Evolutionary conservation across 2,888 invertebrate genomes (phyloP), one percentile per base, ranked within the genome.

Genomic region (Elegia similella): DNA sequence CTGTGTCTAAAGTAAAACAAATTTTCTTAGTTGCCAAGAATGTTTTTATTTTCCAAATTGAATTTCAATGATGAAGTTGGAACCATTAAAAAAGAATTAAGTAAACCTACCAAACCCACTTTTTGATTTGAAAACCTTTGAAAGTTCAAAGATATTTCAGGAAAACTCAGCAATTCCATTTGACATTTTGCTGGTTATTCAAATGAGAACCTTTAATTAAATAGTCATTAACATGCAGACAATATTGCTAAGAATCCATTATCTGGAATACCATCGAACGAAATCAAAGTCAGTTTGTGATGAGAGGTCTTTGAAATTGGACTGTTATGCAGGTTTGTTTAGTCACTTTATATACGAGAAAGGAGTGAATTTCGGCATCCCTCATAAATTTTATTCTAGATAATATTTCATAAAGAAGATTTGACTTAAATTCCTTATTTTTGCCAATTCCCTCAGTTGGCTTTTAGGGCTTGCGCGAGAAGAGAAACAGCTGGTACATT

Each of bases 281-380:
- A 64, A 69, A 67, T 68, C 64, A 61, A 63, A 69, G 64, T 62
- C 61, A 60, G 59, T 53, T 48, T 56, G 55, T 63, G 65, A 72
- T 70, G 66, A 65, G 65, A 59, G 66, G 62, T 63, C 65, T 61
- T 75, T 68, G 67, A 70, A 69, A 70, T 70, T 60, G 60, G 68
- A 16, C 6, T 17, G 34, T 34, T 38, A 17, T 17, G 5, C 5
- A 38, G 38, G 38, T 38, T 8, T 38, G 38, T 38, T 38, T 38
- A 38, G 38, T 38, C 38, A 38, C 8, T 38, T 10, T 34, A 34
- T 10, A 2, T 10, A 12, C 5, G n/a, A 38, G 38, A 38, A 38
- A 38, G 10, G 38, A 38, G n/a, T 12, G 10, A 38, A 38, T n/a
- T 12, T 5, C 10, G 38, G 12, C 12, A n/a, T 10, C 38, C n/a